Base-by-base conservation (phyloP, 2,888 invertebrate genomes). In the Orgyia antiqua region DNA sequence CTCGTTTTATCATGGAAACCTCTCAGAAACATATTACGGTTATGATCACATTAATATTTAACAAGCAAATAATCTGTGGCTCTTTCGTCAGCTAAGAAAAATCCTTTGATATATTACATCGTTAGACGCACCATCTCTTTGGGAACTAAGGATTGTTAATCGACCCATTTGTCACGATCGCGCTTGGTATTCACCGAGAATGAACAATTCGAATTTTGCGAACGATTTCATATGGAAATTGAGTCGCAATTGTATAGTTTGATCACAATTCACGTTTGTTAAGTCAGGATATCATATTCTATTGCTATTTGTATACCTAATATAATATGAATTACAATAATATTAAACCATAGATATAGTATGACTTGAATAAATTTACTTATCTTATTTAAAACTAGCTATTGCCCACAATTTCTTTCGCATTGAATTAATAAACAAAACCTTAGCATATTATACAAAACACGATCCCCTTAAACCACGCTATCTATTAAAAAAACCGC, bases 21-120 rank as follows among this genome's bases (percentile, higher is more conserved):
- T 36, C 29, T 27, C 31, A 11, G 24, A 34, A 13, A 12, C 29
- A 30, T 25, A 29, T 36, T 26, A 32, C 27, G 28, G 31, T 41
- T 42, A 52, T 53, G 51, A 60, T 51, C 51, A 43, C 52, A 49
- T 52, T 46, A 45, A 52, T 54, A 56, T 53, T 64, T 63, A 68
- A 72, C 73, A 72, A 75, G 72, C 62, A 70, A 67, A 65, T 65
- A 68, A 68, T 59, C 51, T 34, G 53, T 15, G 58, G 53, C 64
- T 58, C n/a, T 61, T 63, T 71, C 69, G 68, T 75, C 76, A 71
- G 67, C 56, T 62, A 51, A 55, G 70, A 76, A 76, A 73, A 83
- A 82, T 80, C 83, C 80, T 79, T 78, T 84, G 82, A 84, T 82
- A 78, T 80, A 84, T 84, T 70, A 69, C 70, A 72, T 80, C 82